Conservation (phyloP, 2,797 vertebrate genomes). For the Megalops cyprinoides region DNA sequence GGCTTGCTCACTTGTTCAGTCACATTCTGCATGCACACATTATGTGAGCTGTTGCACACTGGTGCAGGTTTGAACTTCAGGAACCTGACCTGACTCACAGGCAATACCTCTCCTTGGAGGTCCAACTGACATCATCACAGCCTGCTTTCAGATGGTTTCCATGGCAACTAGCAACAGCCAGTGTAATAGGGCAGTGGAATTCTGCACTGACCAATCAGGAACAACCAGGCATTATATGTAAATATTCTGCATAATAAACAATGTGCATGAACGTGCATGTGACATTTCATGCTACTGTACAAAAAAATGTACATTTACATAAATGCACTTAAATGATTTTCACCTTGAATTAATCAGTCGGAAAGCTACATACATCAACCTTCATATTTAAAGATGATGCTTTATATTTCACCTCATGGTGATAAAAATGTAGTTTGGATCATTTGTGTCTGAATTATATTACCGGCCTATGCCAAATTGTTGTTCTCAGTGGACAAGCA, state of each 20-base stretch:
- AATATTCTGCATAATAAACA: too few species aligned
- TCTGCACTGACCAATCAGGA: not conserved
- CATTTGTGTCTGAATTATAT: too few species aligned
- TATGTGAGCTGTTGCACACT: not conserved
- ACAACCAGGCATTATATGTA: not conserved
- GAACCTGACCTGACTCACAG: slow-evolving; percentile 23
- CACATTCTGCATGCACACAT: not conserved
- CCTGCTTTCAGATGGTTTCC: slow-evolving; percentile 9
- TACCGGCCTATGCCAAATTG: too few species aligned
- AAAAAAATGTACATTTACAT: not conserved
- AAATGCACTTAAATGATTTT: not conserved
- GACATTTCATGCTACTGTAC: too few species aligned
- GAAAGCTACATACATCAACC: too few species aligned
- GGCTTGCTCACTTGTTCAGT: not conserved
- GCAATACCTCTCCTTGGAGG: slow-evolving; percentile 10
- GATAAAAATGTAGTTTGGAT: too few species aligned
- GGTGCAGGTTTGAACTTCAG: not conserved
- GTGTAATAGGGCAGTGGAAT: not conserved
- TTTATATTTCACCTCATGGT: too few species aligned
- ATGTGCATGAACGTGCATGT: too few species aligned
- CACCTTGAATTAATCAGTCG: too few species aligned
- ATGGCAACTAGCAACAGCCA: slow-evolving; percentile 8
- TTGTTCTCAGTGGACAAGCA: too few species aligned
- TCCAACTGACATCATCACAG: not conserved
- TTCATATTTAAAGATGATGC: too few species aligned